Base-by-base conservation (phyloP, 2,797 vertebrate species). In the Halcyon chelicuti region DNA sequence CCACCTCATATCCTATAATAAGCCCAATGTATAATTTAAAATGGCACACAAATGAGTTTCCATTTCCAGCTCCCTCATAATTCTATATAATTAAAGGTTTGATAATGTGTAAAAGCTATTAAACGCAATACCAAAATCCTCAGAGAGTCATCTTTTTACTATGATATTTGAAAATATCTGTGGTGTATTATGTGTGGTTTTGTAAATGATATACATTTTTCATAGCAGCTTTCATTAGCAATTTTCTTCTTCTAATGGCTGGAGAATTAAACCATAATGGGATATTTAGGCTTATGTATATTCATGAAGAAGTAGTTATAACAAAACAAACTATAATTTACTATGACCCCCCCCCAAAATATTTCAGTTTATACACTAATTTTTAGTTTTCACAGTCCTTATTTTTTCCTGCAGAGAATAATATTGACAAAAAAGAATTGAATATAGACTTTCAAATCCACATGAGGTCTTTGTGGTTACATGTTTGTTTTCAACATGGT, bases 261-360 rank as follows among this genome's bases (percentile, higher is more conserved):
- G 54, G 88, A 95, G 97, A 98, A 98, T 98, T 98, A 98, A 98
- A 96, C 29, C 16, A 88, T 97, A 97, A 98, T 98, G 94, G 94
- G 63, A 96, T 92, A 97, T 97, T 90, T 94, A 96, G 58, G 46
- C 70, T 97, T 97, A 98, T 98, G 86, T 96, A 95, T 97, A 97
- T 98, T 98, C 93, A 98, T 96, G 61, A 66, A 19, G 52, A 95
- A 95, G 73, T 70, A 77, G 71, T 96, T 97, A 90, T 22, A 96
- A 97, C 63, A 97, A 96, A 97, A 91, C 29, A 93, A 96, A 92
- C 35, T 55, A 96, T 94, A 96, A 97, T 98, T 97, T 97, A 96
- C 63, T 91, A 74, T 37, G 76, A 95, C 60, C 29, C 70, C 49
- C 63, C 58, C 57, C 4, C 18, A 58, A 84, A 49, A 73, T 6